phyloP scores from a whole-genome alignment of 1,140 invertebrate species.

The Maconellicoccus hirsutus region DNA sequence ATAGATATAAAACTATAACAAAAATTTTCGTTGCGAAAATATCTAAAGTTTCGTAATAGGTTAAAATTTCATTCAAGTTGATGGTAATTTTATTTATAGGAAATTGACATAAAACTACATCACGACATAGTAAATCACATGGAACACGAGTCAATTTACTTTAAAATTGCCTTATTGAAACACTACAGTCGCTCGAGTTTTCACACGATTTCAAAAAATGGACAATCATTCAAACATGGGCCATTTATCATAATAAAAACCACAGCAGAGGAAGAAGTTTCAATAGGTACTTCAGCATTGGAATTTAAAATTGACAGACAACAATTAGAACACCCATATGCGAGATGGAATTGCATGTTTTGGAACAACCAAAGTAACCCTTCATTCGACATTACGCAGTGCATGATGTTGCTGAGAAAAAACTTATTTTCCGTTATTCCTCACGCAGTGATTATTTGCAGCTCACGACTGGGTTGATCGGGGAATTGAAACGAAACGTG shows the following conservation, averaged over 20 bases:
- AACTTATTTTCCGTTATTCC: too few relatives aligned
- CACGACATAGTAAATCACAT: not conserved
- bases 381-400: too few relatives aligned
- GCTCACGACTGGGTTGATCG: not conserved
- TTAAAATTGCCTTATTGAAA: not conserved
- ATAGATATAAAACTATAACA: too few relatives aligned
- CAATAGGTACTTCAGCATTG: not conserved
- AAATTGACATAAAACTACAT: not conserved
- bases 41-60: too few relatives aligned
- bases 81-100: not conserved
- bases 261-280: not conserved
- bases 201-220: not conserved
- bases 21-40: too few relatives aligned
- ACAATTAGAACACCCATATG: not conserved
- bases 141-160: not conserved
- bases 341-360: not conserved
- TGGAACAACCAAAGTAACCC: not conserved
- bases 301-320: not conserved
- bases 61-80: too few relatives aligned
- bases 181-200: not conserved
- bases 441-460: not conserved
- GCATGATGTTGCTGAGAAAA: too few relatives aligned
- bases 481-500: not conserved
- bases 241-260: not conserved
- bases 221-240: not conserved